Conservation (phyloP, 2,888 invertebrate species). For the Microplitis manilae region DNA sequence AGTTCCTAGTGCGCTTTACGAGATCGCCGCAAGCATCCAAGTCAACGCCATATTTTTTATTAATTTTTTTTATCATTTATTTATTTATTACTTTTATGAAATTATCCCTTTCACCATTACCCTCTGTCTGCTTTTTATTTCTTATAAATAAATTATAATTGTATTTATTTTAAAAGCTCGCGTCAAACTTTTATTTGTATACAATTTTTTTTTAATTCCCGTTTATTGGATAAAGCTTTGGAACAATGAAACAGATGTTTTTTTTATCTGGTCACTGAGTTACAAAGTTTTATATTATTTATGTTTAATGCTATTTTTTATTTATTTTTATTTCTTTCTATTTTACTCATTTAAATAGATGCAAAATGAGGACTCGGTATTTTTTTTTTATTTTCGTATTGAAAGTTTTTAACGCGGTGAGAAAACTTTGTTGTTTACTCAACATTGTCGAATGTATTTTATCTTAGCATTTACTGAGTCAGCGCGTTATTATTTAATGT, state of each 20-base stretch:
- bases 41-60: not conserved
- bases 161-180: not conserved
- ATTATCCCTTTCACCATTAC: not conserved
- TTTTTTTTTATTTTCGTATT: not conserved
- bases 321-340: not conserved
- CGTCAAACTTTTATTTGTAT: not conserved
- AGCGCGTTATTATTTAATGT: conserved; percentile 20
- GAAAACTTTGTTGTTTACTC: conserved; percentile 4
- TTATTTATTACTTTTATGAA: not conserved
- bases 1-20: conserved; percentile 45
- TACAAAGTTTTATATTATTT: conserved; percentile 1
- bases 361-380: not conserved
- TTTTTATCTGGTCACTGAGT: not conserved
- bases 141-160: not conserved
- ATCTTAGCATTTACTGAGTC: conserved; percentile 17
- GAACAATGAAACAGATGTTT: not conserved
- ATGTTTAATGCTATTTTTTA: conserved; percentile 1
- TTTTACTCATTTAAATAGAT: not conserved
- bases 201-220: not conserved
- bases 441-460: conserved; percentile 19
- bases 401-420: not conserved
- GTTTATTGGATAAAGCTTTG: not conserved
- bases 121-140: not conserved
- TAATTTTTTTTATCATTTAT: not conserved
- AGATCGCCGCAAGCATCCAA: not conserved